Evolutionary conservation across 2,797 vertebrate species (phyloP).

Genomic region (Xerus rutilus): DNA sequence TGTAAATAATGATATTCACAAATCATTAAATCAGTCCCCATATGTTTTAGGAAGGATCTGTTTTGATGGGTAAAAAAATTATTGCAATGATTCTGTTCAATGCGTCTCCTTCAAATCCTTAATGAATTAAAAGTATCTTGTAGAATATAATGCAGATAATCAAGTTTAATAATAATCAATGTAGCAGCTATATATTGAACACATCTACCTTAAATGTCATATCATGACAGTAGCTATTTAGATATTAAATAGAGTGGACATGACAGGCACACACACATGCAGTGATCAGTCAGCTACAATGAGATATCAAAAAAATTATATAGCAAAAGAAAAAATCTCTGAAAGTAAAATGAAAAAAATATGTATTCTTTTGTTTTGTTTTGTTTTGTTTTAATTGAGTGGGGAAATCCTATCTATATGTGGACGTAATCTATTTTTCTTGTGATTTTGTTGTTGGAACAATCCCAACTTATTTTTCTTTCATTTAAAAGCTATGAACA

Average conservation of each 20-base stretch:
- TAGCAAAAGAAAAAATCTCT: slow-evolving; percentile 60
- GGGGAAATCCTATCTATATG: background rate
- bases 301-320: background rate
- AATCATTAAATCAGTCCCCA: background rate
- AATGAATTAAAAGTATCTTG: background rate
- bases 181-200: background rate
- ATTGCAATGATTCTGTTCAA: background rate
- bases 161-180: background rate
- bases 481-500: slow-evolving; percentile 42
- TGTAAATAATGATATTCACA: background rate
- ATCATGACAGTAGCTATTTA: background rate
- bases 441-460: background rate
- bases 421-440: background rate
- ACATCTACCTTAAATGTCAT: background rate
- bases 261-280: background rate
- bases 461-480: slow-evolving; percentile 35
- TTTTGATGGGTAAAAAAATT: slow-evolving; percentile 19
- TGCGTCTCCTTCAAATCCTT: background rate
- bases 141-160: background rate
- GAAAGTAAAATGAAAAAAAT: slow-evolving; percentile 43
- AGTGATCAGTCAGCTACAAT: slow-evolving; percentile 12
- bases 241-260: background rate
- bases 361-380: background rate
- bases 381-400: background rate
- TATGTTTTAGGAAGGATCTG: background rate